Conservation (phyloP, 2,113 vertebrate genomes). For the Macrotis lagotis region DNA sequence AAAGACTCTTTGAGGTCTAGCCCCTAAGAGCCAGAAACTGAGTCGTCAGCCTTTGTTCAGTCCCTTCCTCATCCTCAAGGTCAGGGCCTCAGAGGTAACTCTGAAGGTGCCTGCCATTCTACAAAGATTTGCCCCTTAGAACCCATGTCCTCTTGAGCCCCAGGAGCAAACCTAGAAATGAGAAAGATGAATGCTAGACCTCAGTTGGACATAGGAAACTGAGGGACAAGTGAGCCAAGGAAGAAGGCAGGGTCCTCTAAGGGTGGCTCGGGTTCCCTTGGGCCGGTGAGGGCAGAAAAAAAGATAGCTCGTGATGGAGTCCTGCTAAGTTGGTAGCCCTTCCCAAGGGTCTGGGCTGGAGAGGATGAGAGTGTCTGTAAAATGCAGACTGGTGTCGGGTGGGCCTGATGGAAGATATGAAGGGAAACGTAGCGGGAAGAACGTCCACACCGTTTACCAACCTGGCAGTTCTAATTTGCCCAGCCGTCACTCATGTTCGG, state of each 20-base stretch:
- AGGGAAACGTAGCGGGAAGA: constrained; percentile 11
- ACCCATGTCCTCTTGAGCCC: background rate
- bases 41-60: background rate
- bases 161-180: background rate
- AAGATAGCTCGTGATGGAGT: background rate
- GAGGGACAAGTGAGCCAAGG: background rate
- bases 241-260: background rate
- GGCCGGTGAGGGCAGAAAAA: background rate
- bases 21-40: background rate
- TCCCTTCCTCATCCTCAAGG: background rate
- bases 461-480: constrained; percentile 72
- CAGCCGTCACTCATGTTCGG: constrained; percentile 62
- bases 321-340: background rate
- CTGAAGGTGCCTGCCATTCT: background rate
- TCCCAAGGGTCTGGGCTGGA: background rate
- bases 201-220: background rate
- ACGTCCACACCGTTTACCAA: constrained; percentile 64
- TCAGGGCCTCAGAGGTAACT: background rate
- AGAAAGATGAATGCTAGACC: background rate
- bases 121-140: background rate
- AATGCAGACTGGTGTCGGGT: background rate
- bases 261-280: background rate
- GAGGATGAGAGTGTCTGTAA: background rate
- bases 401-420: background rate
- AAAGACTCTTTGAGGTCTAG: background rate